A percentile compares a stretch with the other conserved stretches of the same genome.
Evolutionary conservation across 1,140 invertebrate genomes (phyloP).

Genomic region (Anastrepha ludens): DNA sequence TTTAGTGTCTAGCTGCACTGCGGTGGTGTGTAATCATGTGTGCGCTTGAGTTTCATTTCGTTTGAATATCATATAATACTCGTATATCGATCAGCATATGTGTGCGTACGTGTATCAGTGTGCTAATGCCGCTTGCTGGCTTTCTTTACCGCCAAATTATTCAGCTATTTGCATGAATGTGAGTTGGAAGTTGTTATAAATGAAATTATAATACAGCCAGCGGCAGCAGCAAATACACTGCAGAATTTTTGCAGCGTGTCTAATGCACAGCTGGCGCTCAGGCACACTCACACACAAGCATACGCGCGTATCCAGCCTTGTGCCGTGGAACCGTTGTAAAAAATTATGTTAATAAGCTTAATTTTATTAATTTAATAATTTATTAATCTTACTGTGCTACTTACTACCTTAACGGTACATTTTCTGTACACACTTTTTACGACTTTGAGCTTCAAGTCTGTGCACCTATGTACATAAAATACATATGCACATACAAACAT

Average conservation of each 20-base stretch:
- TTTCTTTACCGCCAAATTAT: not conserved
- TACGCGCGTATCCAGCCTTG: not conserved
- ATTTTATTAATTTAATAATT: not conserved
- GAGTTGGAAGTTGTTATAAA: not conserved
- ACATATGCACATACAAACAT: too few species aligned
- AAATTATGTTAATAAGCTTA: constrained; percentile 46
- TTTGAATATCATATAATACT: not conserved
- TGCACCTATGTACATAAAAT: too few species aligned
- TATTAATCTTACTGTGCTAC: not conserved
- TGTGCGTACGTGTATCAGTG: not conserved
- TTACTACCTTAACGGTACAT: not conserved
- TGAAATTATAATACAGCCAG: not conserved
- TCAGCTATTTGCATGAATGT: constrained; percentile 5
- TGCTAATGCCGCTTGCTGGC: not conserved
- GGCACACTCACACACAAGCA: not conserved
- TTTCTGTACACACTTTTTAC: not conserved
- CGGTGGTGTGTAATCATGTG: too few species aligned
- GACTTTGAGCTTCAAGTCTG: not conserved
- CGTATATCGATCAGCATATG: too few species aligned
- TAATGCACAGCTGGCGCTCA: not conserved
- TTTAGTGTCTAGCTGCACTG: too few species aligned
- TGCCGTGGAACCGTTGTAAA: not conserved
- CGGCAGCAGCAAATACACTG: not conserved
- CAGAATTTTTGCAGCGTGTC: not conserved
- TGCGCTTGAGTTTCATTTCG: not conserved